Conservation (phyloP, 1,140 invertebrate genomes). For the Papilio aristodemus region DNA sequence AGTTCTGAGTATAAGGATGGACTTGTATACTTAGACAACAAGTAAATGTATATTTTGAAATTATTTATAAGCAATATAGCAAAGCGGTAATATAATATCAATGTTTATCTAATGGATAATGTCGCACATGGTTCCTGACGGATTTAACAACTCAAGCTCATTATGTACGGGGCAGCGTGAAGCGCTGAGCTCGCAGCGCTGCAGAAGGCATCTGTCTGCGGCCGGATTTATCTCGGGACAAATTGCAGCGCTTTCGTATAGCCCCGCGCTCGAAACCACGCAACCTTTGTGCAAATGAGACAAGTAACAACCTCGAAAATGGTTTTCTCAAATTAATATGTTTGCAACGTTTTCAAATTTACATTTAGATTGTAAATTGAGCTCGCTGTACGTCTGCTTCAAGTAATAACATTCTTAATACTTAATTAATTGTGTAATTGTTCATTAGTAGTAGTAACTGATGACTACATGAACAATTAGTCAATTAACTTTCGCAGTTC, state of each 20-base stretch:
- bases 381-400: neutral
- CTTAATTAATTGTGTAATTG: too few species aligned
- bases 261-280: constrained; percentile 37
- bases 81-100: neutral
- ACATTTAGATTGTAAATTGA: constrained; percentile 27
- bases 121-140: neutral
- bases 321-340: constrained; percentile 55
- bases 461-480: neutral
- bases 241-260: constrained; percentile 58
- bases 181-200: constrained; percentile 45
- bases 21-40: too few species aligned
- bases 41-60: too few species aligned
- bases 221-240: constrained; percentile 67
- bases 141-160: constrained; percentile 7
- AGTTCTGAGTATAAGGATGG: too few species aligned
- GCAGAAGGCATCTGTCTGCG: constrained; percentile 65
- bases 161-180: constrained; percentile 35
- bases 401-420: constrained; percentile 1
- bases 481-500: too few species aligned
- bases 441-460: too few species aligned
- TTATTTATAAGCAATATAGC: too few species aligned
- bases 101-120: constrained; percentile 3
- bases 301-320: constrained; percentile 54
- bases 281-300: constrained; percentile 62
- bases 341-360: constrained; percentile 45